These are phyloP conservation scores for Carapus acus DNA, from an alignment of 2,797 vertebrate species.

Conservation along the genomic window DNA sequence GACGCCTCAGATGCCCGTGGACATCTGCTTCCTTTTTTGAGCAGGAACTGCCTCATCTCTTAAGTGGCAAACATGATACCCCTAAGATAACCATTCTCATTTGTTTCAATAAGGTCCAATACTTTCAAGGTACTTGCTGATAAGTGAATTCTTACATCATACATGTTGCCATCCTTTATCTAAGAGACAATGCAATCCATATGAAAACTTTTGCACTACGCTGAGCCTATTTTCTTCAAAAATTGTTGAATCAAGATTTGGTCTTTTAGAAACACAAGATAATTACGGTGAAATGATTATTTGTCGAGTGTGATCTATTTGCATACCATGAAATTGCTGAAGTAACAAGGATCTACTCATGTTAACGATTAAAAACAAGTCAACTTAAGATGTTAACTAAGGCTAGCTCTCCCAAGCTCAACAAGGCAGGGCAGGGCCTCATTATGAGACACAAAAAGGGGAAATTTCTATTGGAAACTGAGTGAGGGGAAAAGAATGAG, in stretches of 20 bases:
- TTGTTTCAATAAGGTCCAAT: constrained; percentile 17
- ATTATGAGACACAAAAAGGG: constrained; percentile 54
- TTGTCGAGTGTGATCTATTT: no score
- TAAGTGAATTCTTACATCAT: constrained; percentile 1
- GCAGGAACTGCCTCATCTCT: constrained; percentile 27
- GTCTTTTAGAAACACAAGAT: no score
- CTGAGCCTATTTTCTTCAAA: not conserved
- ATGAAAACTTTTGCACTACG: not conserved
- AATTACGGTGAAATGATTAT: no score
- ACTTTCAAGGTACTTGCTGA: constrained; percentile 5
- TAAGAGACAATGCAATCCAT: not conserved
- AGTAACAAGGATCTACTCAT: no score
- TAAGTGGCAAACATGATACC: constrained; percentile 33
- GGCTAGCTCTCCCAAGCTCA: constrained; percentile 12
- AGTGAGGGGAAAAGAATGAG: constrained; percentile 54
- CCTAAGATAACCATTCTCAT: constrained; percentile 10
- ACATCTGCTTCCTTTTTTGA: constrained; percentile 65
- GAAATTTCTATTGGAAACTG: constrained; percentile 57
- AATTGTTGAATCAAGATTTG: not conserved
- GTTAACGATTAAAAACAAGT: constrained; percentile 25
- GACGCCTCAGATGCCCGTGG: constrained; percentile 54
- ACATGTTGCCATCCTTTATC: not conserved
- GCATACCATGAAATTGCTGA: no score
- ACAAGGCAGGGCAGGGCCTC: constrained; percentile 51
- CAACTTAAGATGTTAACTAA: constrained; percentile 28